These are phyloP conservation scores for Drosophila malerkotliana DNA, from an alignment of 1,140 invertebrate genomes.

Conservation along the genomic window DNA sequence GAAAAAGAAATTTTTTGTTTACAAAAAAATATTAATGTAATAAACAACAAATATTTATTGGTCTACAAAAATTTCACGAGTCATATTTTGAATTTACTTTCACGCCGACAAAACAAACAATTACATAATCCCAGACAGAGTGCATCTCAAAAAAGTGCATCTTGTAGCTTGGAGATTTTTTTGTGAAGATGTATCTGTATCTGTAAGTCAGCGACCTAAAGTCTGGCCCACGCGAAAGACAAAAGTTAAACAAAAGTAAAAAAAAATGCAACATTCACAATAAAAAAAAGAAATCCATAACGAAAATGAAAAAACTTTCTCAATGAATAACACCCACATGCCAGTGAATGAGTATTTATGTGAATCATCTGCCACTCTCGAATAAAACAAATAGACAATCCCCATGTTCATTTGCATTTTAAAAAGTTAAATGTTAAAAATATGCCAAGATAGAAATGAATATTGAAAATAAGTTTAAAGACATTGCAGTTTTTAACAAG, in stretches of 20 bases:
- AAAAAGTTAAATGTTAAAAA: background rate
- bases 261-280: conserved; percentile 6
- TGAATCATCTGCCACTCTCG: conserved; percentile 18
- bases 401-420: conserved; percentile 1
- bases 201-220: conserved; percentile 62
- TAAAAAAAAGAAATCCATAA: conserved; percentile 38
- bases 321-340: conserved; percentile 57
- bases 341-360: conserved; percentile 38
- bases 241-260: conserved; percentile 24
- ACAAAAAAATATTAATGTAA: conserved; percentile 11
- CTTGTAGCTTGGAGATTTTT: background rate
- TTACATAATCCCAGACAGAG: conserved; percentile 53
- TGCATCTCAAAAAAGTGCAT: conserved; percentile 33
- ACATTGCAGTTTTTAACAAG: background rate
- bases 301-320: conserved; percentile 60
- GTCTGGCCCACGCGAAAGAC: conserved; percentile 46
- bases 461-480: background rate
- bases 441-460: background rate
- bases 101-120: conserved; percentile 40
- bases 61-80: conserved; percentile 7
- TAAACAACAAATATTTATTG: conserved; percentile 6
- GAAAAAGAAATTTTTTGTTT: conserved; percentile 39
- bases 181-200: conserved; percentile 11
- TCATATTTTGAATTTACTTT: conserved; percentile 48
- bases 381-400: conserved; percentile 6